phyloP scores from a whole-genome alignment of 1,140 invertebrate species.

The Magallana gigas region DNA sequence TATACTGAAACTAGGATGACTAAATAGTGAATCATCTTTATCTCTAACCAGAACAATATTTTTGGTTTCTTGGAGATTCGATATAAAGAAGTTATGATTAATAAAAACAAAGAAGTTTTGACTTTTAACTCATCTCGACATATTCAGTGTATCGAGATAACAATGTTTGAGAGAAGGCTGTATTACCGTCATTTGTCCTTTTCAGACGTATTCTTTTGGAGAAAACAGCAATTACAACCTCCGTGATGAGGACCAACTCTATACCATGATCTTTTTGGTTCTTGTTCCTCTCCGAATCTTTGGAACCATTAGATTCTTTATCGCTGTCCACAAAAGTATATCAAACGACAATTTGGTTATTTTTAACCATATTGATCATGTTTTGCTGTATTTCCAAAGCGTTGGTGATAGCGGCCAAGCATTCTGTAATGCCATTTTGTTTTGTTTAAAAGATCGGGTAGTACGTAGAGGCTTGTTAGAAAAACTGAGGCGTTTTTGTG shows the following conservation, averaged over 20 bases:
- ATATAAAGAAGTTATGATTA: too few relatives aligned
- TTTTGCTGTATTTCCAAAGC: constrained; percentile 55
- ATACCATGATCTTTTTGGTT: constrained; percentile 40
- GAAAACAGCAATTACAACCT: constrained; percentile 7
- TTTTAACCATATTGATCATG: not conserved
- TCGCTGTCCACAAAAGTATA: not conserved
- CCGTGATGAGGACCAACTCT: constrained; percentile 51
- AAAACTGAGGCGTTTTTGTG: not conserved
- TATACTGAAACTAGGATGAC: too few relatives aligned
- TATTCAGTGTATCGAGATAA: too few relatives aligned
- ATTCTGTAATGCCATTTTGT: constrained; percentile 59
- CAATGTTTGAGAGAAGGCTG: too few relatives aligned
- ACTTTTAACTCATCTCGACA: too few relatives aligned
- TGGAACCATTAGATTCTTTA: constrained; percentile 54
- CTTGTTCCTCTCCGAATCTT: constrained; percentile 52
- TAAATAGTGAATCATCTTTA: too few relatives aligned
- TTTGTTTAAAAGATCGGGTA: constrained; percentile 52
- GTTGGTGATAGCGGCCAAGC: constrained; percentile 56
- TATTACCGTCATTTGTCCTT: not conserved
- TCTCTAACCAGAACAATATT: too few relatives aligned
- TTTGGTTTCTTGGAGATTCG: too few relatives aligned
- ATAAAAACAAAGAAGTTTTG: too few relatives aligned
- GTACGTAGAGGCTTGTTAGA: constrained; percentile 24
- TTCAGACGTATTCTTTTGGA: not conserved
- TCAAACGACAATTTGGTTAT: not conserved